These are phyloP conservation scores for Pocota personata DNA, from an alignment of 2,888 invertebrate genomes.

Conservation along the genomic window DNA sequence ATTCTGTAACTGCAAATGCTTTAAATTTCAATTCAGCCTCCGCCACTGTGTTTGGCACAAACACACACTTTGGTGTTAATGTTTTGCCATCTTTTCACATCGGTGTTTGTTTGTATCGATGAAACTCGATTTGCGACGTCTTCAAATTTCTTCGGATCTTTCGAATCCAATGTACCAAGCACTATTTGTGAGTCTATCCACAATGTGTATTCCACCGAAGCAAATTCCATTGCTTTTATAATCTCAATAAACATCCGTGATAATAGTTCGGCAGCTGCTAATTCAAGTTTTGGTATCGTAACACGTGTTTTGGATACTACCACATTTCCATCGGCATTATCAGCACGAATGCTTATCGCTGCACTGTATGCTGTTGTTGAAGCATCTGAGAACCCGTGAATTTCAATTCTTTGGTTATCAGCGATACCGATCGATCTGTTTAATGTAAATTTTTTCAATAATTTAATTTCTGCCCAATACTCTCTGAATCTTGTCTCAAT, in stretches of 20 bases:
- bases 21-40: not conserved
- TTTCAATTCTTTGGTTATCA: not conserved
- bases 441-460: slow-evolving; percentile 12
- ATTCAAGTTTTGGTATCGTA: not conserved
- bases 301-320: not conserved
- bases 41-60: not conserved
- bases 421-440: slow-evolving; percentile 29
- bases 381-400: slow-evolving; percentile 21
- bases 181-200: slow-evolving; percentile 59
- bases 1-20: not conserved
- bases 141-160: slow-evolving; percentile 7
- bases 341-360: slow-evolving; percentile 27
- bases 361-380: slow-evolving; percentile 26
- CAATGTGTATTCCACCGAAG: not conserved
- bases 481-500: slow-evolving; percentile 24
- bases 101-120: slow-evolving; percentile 20
- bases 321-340: not conserved
- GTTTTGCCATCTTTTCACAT: slow-evolving; percentile 21
- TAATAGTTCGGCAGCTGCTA: not conserved
- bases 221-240: not conserved
- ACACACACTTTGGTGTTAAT: slow-evolving; percentile 13
- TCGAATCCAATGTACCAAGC: slow-evolving; percentile 33
- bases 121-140: slow-evolving; percentile 34
- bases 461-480: slow-evolving; percentile 4
- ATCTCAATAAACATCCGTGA: not conserved